Evolutionary conservation across 92 coral and sea anemone genomes (phyloP).

Genomic region (Epizoanthus rinbou): DNA sequence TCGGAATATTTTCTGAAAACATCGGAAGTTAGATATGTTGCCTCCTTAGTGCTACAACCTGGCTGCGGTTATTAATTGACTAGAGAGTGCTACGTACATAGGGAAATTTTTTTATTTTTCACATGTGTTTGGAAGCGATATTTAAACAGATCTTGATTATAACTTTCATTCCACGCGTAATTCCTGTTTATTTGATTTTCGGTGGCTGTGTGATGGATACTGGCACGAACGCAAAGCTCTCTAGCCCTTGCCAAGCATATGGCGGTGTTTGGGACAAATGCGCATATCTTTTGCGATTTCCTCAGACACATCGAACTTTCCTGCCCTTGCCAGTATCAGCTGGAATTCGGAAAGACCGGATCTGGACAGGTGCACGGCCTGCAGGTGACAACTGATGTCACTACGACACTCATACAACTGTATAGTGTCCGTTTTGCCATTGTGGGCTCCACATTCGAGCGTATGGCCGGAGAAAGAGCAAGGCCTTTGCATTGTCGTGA

Average conservation of each 20-base stretch:
- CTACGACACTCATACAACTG: slow-evolving; percentile 40
- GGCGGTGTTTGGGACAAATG: slow-evolving; percentile 56
- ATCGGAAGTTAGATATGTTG: too few relatives aligned
- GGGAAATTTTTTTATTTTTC: too few relatives aligned
- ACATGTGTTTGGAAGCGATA: too few relatives aligned
- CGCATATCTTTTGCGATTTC: slow-evolving; percentile 4
- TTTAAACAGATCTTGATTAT: too few relatives aligned
- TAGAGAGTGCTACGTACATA: too few relatives aligned
- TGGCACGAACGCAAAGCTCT: slow-evolving; percentile 53
- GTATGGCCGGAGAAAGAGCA: slow-evolving; percentile 14
- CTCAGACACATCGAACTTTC: slow-evolving; percentile 6
- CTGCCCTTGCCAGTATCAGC: slow-evolving; percentile 58
- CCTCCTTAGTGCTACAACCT: too few relatives aligned
- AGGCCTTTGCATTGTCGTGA: slow-evolving; percentile 21
- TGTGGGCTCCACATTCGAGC: neutral
- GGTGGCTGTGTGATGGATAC: slow-evolving; percentile 41
- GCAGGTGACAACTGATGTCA: slow-evolving; percentile 43
- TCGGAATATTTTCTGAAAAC: too few relatives aligned
- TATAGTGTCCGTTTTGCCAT: slow-evolving; percentile 42
- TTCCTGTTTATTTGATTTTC: neutral
- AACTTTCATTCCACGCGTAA: too few relatives aligned
- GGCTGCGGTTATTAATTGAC: too few relatives aligned
- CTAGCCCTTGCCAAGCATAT: slow-evolving; percentile 54
- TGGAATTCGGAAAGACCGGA: slow-evolving; percentile 41
- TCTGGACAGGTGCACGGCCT: slow-evolving; percentile 45